Base-by-base conservation (phyloP, 2,113 vertebrate genomes). In the Urocolius indicus region DNA sequence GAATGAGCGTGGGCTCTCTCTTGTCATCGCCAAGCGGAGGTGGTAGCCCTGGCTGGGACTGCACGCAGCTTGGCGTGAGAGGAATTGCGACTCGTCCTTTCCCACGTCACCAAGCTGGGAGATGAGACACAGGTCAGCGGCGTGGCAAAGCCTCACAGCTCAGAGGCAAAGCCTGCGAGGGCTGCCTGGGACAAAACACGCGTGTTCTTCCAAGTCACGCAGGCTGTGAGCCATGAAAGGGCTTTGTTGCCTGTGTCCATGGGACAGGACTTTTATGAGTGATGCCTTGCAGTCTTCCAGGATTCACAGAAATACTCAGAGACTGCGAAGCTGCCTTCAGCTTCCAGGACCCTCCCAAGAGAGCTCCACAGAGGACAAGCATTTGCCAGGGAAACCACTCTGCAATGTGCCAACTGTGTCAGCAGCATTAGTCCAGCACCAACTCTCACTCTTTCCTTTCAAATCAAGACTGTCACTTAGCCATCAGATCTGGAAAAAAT, bases 191-290 rank as follows among this genome's bases (percentile, higher is more conserved):
- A 79, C 55, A 88, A 91, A 82, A 41, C 52, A 84, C 19, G 21
- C 9, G 0, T 55, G 34, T 57, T 90, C n/a, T 85, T 36, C 30
- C 58, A 41, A 36, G 49, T 14, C 49, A 23, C 0, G 0, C 0
- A 4, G 63, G 24, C 68, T 67, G n/a, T n/a, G 36, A 89, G 12
- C 0, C 0, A 66, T 16, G 55, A 71, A 32, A 61, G n/a, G 29
- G 61, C 34, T 93, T 89, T 72, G 38, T 34, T 78, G 18, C 4
- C 27, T 36, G 30, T 26, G 13, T 54, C 34, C 8, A 7, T 15
- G 38, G 58, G 41, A 45, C 13, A 45, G 49, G 54, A 72, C 29
- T 52, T 54, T 61, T 45, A 8, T 41, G 32, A 73, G 21, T 36
- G 36, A 80, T n/a, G 41, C 6, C 49, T 88, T 86, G 41, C 23